Evolutionary conservation across 2,113 vertebrate species (phyloP).

Genomic region (Thamnaconus septentrionalis): DNA sequence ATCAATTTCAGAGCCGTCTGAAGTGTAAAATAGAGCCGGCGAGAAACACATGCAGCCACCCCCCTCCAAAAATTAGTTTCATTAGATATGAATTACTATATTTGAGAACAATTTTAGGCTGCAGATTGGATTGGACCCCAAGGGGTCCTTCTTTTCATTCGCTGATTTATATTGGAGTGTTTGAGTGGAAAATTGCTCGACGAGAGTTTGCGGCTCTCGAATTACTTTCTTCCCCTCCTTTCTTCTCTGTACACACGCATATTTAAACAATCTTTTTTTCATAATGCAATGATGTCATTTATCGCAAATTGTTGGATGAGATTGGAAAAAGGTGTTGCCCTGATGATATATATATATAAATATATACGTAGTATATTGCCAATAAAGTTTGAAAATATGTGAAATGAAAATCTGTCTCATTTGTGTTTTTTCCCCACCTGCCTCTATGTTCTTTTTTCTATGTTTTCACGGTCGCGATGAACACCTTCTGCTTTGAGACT

Average conservation of each 20-base stretch:
- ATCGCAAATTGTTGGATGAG: constrained; percentile 11
- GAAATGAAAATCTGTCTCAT: constrained; percentile 27
- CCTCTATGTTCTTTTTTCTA: neutral
- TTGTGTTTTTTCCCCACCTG: constrained; percentile 17
- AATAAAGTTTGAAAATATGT: constrained; percentile 56
- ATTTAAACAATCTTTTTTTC: constrained; percentile 17
- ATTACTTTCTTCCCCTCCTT: constrained; percentile 31
- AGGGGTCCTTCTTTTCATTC: constrained; percentile 36
- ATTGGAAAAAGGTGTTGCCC: constrained; percentile 11
- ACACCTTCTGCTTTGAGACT: too few species aligned
- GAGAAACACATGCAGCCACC: constrained; percentile 27
- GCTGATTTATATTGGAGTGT: constrained; percentile 55
- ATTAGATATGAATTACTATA: constrained; percentile 58
- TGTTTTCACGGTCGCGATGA: too few species aligned
- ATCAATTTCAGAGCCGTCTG: constrained; percentile 40
- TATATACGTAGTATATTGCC: neutral
- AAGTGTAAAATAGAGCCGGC: constrained; percentile 41
- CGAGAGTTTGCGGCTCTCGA: constrained; percentile 25
- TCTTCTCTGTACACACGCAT: constrained; percentile 18
- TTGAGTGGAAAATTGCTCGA: constrained; percentile 37
- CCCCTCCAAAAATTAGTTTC: constrained; percentile 41
- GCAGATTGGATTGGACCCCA: constrained; percentile 59
- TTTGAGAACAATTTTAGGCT: constrained; percentile 60
- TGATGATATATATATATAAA: constrained; percentile 9
- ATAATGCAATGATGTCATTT: constrained; percentile 25